phyloP scores from a whole-genome alignment of 1,140 invertebrate species.

The Anthonomus grandis region DNA sequence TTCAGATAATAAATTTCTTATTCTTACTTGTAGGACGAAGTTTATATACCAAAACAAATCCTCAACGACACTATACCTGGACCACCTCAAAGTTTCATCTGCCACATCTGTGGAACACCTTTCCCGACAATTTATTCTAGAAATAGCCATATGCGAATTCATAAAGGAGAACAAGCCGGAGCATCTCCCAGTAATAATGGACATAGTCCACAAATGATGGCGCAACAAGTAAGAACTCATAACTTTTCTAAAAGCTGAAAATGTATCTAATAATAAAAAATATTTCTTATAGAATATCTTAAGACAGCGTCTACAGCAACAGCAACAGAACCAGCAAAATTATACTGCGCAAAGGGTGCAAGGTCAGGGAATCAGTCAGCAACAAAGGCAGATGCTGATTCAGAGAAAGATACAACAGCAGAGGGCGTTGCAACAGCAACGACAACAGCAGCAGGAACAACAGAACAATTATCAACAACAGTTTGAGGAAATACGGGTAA shows the following conservation, averaged over 20 bases:
- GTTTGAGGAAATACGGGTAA: slow-evolving; percentile 22
- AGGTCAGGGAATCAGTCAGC: slow-evolving; percentile 3
- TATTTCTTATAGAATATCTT: slow-evolving; percentile 15
- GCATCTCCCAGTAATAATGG: not conserved
- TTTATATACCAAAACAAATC: slow-evolving; percentile 26
- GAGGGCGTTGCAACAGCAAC: not conserved
- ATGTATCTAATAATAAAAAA: not conserved
- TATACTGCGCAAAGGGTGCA: slow-evolving; percentile 19
- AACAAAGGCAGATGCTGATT: slow-evolving; percentile 11
- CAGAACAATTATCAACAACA: slow-evolving; percentile 19
- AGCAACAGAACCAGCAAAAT: slow-evolving; percentile 16
- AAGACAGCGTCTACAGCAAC: slow-evolving; percentile 22
- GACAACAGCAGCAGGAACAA: slow-evolving; percentile 5
- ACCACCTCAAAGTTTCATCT: slow-evolving; percentile 35
- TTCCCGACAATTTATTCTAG: slow-evolving; percentile 45
- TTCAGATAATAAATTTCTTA: not conserved
- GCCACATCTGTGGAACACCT: slow-evolving; percentile 42
- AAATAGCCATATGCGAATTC: slow-evolving; percentile 47
- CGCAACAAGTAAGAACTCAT: slow-evolving; percentile 8
- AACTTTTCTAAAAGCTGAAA: not conserved
- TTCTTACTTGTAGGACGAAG: slow-evolving; percentile 15
- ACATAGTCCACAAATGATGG: slow-evolving; percentile 7
- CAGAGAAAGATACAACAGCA: slow-evolving; percentile 10
- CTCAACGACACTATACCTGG: slow-evolving; percentile 23
- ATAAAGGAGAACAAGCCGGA: slow-evolving; percentile 35